Evolutionary conservation across 2,888 invertebrate species (phyloP), one percentile per base, ranked within the genome.

Genomic region (Labia minor): DNA sequence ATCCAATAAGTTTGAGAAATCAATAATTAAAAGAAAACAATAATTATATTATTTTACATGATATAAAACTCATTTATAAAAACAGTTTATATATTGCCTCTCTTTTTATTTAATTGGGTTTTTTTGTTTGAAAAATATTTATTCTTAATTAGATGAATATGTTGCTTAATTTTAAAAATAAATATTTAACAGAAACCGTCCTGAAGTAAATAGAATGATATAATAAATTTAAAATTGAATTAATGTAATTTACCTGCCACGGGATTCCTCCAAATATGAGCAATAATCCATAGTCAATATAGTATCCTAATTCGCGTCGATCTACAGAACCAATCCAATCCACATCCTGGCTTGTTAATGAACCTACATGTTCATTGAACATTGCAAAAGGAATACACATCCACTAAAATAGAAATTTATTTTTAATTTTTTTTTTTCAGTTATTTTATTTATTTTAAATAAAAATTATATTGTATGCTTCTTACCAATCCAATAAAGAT

Each of bases 381-480:
- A 95, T 89, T 11, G 96, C 95, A 77, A 96, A 97, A 0, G 97
- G 97, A 71, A 97, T 94, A 77, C 96, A 95, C 85, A 98, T 87
- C 97, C 97, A 97, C 78, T 87, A 77, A 37, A 80, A 75, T 67
- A 69, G 49, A 1, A 67, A 21, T n/a, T n/a, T n/a, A 66, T 37
- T 37, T 62, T 62, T 37, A 68, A 62, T 62, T 63, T 65, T 37
- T 61, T 37, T n/a, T n/a, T n/a, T n/a, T n/a, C n/a, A n/a, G 21
- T 8, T 37, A 33, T 33, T n/a, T 61, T 62, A 62, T 16, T 37
- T 16, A 14, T 14, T 10, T 61, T 20, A 1, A 16, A 66, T 64
- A n/a, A 66, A 10, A 64, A 65, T 18, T 33, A 3, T 16, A 11
- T 21, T n/a, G n/a, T n/a, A n/a, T n/a, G n/a, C n/a, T 26, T 2